Evolutionary conservation across 1,140 invertebrate species (phyloP), one percentile per base, ranked within the genome.

Genomic region (Neotoxoptera formosana): DNA sequence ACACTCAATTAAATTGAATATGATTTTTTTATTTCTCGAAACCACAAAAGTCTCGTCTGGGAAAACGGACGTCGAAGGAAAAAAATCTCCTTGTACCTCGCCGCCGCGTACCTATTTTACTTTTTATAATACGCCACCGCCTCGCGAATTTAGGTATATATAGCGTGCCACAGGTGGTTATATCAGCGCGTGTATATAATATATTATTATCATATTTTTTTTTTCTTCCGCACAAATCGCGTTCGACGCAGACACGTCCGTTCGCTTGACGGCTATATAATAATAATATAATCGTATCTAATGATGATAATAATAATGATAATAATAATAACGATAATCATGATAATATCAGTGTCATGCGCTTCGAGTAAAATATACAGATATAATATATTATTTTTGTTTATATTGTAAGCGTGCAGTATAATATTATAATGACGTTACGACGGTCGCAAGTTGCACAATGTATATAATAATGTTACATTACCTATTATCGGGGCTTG

Each of bases 131-230:
- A 76, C 60, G 60, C 60, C 60, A 76, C 60, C 60, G 14, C 60
- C 60, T 76, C 30, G 60, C 60, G 14, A 76, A n/a, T 60, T 25
- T 9, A 56, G 17, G 4, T 60, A 25, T 20, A 56, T 11, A 67
- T 76, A 76, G 60, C 60, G 60, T 76, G 60, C 60, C 60, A 76
- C 60, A 0, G 14, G 30, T 20, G n/a, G 9, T 76, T 76, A n/a
- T n/a, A 76, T 76, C 30, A n/a, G 30, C 60, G 3, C n/a, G 60
- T 76, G 60, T 67, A 30, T 76, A 76, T 76, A 76, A 30, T 76
- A 76, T 76, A 76, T 76, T 76, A 76, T 76, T 76, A 76, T 76
- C 60, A 76, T 76, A 67, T 30, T 67, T 67, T 76, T 53, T 67
- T 76, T 34, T 76, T 76, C 60, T 67, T 67, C 60, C 60, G 9